Evolutionary conservation across 2,113 vertebrate genomes (phyloP), one percentile per base, ranked within the genome.

Genomic region (Pangasianodon gigas): DNA sequence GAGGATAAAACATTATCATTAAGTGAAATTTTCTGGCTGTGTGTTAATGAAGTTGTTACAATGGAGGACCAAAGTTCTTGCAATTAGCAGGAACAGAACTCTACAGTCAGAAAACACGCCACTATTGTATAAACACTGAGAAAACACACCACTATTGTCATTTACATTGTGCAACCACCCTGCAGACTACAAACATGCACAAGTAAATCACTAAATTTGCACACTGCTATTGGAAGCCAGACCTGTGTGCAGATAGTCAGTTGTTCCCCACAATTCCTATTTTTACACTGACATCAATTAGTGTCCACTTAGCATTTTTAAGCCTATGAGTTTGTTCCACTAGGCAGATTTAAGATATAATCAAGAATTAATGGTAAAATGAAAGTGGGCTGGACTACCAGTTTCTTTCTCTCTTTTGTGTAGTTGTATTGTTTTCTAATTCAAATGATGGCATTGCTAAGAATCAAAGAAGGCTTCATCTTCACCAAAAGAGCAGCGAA

Each of bases 371-470:
- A 65, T 65, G 62, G 26, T 65, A 29, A 60, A 60, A 60, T 75
- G 6, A 77, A 77, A 41, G 41, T 24, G 16, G 60, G 62, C 10
- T 69, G n/a, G 16, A 41, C 16, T 74, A 21, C 37, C 32, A 21
- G 71, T 41, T 44, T 19, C 71, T 74, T 41, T 74, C 6, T 74
- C 29, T n/a, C 29, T n/a, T 67, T 74, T 41, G 16, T 74, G 16
- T 37, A 16, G 16, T 71, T 41, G 65, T n/a, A 32, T 2, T 32
- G 75, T 60, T 89, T 91, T 90, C 51, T 48, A 52, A 83, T 67
- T 87, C 54, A 93, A 89, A 92, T 93, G 32, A 91, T 91, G 24
- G 80, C 85, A 54, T 77, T 44, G 90, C 84, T 84, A 41, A 37
- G 3, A 90, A 90, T 91, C 87, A 93, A 92, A 88, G 26, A 84